Conservation (phyloP, 2,113 vertebrate genomes). For the Podiceps cristatus region DNA sequence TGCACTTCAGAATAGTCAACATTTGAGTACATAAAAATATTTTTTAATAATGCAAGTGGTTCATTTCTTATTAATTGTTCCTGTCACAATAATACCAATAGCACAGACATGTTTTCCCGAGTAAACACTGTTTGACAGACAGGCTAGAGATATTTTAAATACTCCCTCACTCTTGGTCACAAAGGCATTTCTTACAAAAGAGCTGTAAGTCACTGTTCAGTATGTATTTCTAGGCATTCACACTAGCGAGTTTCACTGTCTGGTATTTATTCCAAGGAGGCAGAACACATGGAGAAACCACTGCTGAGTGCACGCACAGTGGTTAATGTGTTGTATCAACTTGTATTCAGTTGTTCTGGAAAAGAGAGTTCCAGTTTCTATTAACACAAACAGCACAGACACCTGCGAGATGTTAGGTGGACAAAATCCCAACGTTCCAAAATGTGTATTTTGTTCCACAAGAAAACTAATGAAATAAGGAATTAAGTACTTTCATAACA, state of each 20-base stretch:
- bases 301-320: not conserved
- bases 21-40: not conserved
- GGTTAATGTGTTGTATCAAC: not conserved
- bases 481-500: not conserved
- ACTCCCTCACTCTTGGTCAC: not conserved
- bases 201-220: not conserved
- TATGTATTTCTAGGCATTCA: not conserved
- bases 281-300: not conserved
- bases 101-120: not conserved
- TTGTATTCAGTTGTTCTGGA: not conserved
- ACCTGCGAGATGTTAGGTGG: not conserved
- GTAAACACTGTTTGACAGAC: not conserved
- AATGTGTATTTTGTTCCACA: not conserved
- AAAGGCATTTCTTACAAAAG: not conserved
- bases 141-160: not conserved
- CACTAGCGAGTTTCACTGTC: not conserved
- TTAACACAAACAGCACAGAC: not conserved
- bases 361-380: not conserved
- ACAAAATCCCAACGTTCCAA: not conserved
- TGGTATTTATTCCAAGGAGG: not conserved
- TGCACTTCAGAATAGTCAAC: not conserved
- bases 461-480: not conserved
- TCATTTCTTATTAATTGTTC: not conserved
- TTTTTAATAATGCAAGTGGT: not conserved
- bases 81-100: not conserved